Evolutionary conservation across 2,888 invertebrate genomes (phyloP), one percentile per base, ranked within the genome.

Genomic region (Troides helena): DNA sequence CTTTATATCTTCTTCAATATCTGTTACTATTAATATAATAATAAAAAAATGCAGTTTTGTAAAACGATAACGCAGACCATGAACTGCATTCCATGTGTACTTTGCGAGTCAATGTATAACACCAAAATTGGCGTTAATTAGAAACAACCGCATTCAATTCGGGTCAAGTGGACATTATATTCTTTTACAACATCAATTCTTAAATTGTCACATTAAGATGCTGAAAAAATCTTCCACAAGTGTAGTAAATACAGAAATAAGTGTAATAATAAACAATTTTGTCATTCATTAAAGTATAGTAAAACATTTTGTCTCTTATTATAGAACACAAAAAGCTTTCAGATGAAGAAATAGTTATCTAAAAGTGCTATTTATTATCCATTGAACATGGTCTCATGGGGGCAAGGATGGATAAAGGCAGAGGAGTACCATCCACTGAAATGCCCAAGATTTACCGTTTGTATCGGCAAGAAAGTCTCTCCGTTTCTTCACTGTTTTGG

Each of bases 131-230:
- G 57, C 57, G 79, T 81, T 80, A 85, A 83, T 83, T 83, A 83
- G 78, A 77, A 80, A 80, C 77, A 80, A 75, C 76, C 79, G 78
- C 80, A 80, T 82, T 82, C 80, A 78, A 79, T 81, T 80, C 74
- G 78, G 63, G 70, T 67, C 73, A 75, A 74, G 80, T 78, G 76
- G 76, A 76, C 69, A 71, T 36, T 72, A 69, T 73, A 73, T 71
- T 69, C 72, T 25, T 63, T 46, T 25, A 63, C 30, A 63, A 8
- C 53, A 53, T 30, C 30, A 63, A 75, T 76, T 77, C 75, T 80
- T 77, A 80, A 75, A 77, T 79, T 74, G 77, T 74, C 74, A 74
- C 74, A 72, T 75, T 75, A 76, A 72, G 30, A 59, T 59, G 21
- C 17, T 46, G 2, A 14, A 10, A 43, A 43, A 43, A 43, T 21